These are phyloP conservation scores for Poicephalus meyeri DNA, from an alignment of 2,113 vertebrate genomes.

Conservation along the genomic window DNA sequence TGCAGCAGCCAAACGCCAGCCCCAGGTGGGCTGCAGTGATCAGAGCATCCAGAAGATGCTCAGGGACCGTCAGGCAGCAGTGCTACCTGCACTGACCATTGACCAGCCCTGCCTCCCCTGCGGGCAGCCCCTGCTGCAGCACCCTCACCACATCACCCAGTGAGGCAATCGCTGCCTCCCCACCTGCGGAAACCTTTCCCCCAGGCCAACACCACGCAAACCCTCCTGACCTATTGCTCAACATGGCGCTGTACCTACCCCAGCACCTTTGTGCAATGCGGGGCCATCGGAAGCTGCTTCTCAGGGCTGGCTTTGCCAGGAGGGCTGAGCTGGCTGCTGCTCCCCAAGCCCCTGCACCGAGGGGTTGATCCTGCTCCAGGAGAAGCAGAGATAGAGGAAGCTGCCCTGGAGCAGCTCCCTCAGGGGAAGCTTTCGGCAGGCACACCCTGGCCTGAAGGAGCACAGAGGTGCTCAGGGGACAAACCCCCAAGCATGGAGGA, in stretches of 20 bases:
- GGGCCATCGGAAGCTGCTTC: not conserved
- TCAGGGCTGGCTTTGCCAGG: not conserved
- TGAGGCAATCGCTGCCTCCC: not conserved
- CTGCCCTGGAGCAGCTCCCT: rapidly evolving
- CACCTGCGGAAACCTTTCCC: not conserved
- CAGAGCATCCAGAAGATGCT: not conserved
- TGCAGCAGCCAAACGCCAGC: not conserved
- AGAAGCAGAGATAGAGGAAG: rapidly evolving
- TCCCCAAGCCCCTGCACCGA: not conserved
- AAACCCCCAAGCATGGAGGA: not conserved
- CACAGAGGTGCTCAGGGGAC: rapidly evolving
- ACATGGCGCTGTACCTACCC: not conserved
- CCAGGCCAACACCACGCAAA: not conserved
- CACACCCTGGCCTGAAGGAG: not conserved
- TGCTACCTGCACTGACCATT: rapidly evolving
- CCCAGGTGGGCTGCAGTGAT: rapidly evolving
- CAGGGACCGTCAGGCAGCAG: not conserved
- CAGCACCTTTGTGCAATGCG: not conserved
- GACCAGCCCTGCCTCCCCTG: not conserved
- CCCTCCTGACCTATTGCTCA: constrained; percentile 31
- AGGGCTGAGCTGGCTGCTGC: not conserved
- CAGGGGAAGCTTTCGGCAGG: rapidly evolving
- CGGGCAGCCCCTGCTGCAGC: not conserved
- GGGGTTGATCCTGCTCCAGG: not conserved
- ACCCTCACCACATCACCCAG: not conserved